Conservation (phyloP, 1,140 invertebrate species). For the Agraylea sexmaculata region DNA sequence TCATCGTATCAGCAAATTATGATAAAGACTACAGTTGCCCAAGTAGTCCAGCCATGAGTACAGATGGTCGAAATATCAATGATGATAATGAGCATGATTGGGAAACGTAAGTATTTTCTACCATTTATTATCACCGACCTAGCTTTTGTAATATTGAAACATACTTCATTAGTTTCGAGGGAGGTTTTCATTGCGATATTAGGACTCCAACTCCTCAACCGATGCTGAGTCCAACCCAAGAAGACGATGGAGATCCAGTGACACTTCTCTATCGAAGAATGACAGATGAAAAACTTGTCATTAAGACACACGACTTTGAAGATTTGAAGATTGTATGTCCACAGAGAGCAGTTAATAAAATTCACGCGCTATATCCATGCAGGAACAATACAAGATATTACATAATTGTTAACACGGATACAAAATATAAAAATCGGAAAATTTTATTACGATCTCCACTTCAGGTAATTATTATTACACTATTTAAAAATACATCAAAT, state of each 20-base stretch:
- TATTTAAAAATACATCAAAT: neutral
- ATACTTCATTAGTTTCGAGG: slow-evolving; percentile 27
- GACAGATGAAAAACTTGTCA: slow-evolving; percentile 45
- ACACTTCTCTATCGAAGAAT: slow-evolving; percentile 24
- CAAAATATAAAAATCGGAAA: slow-evolving; percentile 47
- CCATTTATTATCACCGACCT: neutral
- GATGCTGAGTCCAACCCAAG: slow-evolving; percentile 19
- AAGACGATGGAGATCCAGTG: slow-evolving; percentile 23
- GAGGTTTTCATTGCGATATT: slow-evolving; percentile 28
- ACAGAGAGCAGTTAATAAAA: slow-evolving; percentile 51
- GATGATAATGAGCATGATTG: slow-evolving; percentile 23
- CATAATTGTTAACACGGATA: slow-evolving; percentile 50
- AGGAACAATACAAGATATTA: slow-evolving; percentile 57
- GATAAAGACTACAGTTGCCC: slow-evolving; percentile 45
- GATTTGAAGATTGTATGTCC: slow-evolving; percentile 58
- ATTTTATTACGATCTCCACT: slow-evolving; percentile 62
- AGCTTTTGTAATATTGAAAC: neutral
- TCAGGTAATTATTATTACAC: slow-evolving; percentile 43
- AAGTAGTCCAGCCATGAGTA: slow-evolving; percentile 43
- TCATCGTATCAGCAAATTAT: slow-evolving; percentile 42
- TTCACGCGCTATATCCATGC: slow-evolving; percentile 56
- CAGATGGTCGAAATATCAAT: slow-evolving; percentile 15
- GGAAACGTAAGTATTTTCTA: slow-evolving; percentile 20
- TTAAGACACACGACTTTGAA: slow-evolving; percentile 54
- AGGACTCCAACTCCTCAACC: slow-evolving; percentile 20